Percentiles rank a stretch among this genome's conserved stretches.
Conservation (phyloP, 2,113 vertebrate genomes). For the Aythya baeri region DNA sequence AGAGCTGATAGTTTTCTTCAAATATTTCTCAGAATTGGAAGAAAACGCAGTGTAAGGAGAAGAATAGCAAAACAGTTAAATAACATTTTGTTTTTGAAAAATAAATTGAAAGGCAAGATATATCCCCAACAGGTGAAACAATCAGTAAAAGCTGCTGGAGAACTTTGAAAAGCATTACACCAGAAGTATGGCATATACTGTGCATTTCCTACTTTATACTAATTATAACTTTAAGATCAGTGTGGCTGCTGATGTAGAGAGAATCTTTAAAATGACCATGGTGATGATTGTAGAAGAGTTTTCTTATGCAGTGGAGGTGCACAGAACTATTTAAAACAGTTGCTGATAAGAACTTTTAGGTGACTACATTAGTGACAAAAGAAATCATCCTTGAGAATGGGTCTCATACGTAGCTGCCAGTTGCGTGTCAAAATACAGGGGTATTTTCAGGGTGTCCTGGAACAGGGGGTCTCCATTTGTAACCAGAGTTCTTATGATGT, state of each 20-base stretch:
- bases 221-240: neutral
- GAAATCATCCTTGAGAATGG: neutral
- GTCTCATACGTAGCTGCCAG: neutral
- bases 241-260: neutral
- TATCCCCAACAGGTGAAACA: neutral
- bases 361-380: neutral
- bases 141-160: neutral
- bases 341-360: neutral
- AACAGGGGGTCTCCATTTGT: neutral
- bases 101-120: neutral
- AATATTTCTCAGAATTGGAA: neutral
- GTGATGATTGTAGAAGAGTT: neutral
- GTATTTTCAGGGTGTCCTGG: neutral
- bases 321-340: neutral
- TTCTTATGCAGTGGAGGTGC: neutral
- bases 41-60: neutral
- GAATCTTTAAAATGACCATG: accelerated
- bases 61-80: neutral
- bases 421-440: neutral
- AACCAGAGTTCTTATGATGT: neutral
- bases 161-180: neutral
- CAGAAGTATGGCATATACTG: accelerated
- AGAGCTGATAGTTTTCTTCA: neutral
- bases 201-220: neutral
- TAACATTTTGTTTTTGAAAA: neutral